Percentiles rank a stretch among this genome's conserved stretches.
Evolutionary conservation across 1,140 invertebrate species (phyloP).

Genomic region (Scaptomyza graminum): DNA sequence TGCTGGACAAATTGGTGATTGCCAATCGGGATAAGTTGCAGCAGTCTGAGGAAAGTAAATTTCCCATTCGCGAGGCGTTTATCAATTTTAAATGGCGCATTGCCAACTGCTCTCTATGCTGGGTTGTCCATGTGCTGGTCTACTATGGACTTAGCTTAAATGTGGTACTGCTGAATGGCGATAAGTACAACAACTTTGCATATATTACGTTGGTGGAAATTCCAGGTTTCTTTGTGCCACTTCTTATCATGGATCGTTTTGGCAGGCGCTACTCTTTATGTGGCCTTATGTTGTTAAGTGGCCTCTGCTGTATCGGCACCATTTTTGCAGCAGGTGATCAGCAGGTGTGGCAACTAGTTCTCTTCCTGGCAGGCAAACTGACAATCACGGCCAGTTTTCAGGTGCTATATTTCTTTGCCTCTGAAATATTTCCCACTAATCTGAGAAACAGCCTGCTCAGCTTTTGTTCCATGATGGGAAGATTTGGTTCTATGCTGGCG

Average conservation of each 20-base stretch:
- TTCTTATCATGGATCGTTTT: conserved; percentile 87
- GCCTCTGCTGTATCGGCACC: conserved; percentile 83
- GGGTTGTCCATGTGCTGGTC: conserved; percentile 89
- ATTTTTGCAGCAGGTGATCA: conserved; percentile 60
- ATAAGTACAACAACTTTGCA: conserved; percentile 90
- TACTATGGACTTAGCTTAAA: conserved; percentile 93
- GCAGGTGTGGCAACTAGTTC: conserved; percentile 81
- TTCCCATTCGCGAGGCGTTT: conserved; percentile 85
- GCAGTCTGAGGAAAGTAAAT: conserved; percentile 79
- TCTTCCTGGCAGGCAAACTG: conserved; percentile 90
- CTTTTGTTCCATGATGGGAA: conserved; percentile 89
- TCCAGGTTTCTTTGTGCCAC: conserved; percentile 88
- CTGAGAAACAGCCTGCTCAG: conserved; percentile 87
- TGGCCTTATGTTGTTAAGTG: conserved; percentile 86
- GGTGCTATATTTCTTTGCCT: conserved; percentile 88
- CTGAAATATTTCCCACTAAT: conserved; percentile 90
- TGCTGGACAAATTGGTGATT: conserved; percentile 84
- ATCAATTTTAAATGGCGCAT: conserved; percentile 87
- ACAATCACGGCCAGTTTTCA: conserved; percentile 89
- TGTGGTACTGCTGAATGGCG: conserved; percentile 89
- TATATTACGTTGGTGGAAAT: conserved; percentile 89
- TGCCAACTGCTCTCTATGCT: conserved; percentile 88
- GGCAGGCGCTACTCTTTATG: conserved; percentile 87
- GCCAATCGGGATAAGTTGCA: conserved; percentile 77
- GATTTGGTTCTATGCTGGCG: conserved; percentile 89